Evolutionary conservation across 2,113 vertebrate species (phyloP), one percentile per base, ranked within the genome.

Genomic region (Clarias macrocephalus): DNA sequence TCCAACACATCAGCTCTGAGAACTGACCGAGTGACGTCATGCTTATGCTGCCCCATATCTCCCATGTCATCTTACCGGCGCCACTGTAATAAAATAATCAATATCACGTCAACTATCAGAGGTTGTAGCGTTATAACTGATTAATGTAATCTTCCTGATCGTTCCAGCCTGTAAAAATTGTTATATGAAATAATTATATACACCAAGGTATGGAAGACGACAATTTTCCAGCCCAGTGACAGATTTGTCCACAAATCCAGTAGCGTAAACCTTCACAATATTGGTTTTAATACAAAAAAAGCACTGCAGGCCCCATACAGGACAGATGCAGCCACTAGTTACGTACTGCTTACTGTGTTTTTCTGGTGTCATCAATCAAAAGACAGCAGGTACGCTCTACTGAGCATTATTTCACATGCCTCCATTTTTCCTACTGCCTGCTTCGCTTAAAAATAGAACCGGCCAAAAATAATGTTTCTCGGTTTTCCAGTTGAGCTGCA

Each of bases 321-420:
- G 77, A 80, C 10, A 2, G 77, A 33, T 80, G 56, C 28, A 21
- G 33, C 28, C 7, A 56, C 25, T 57, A 80, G 54, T 80, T 28
- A 28, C n/a, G 56, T 33, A 33, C 3, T 33, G 77, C 56, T 57
- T 80, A 57, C 56, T 33, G 54, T 80, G n/a, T 52, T 33, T 59
- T 80, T 59, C 54, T 80, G 77, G 62, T 28, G 21, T 82, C 59
- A 30, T 65, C 81, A 66, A 66, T n/a, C 81, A 82, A 82, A 65
- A 16, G 23, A n/a, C 10, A 82, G 30, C 56, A 65, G 21, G 5
- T 15, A 42, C 30, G 33, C 59, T 42, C 59, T 9, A 42, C 80
- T 62, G 21, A 25, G 60, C 80, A 63, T 52, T 21, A 28, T 6
- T 66, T 48, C 48, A 48, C 48, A 48, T 5, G 15, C 23, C 42